Conservation (phyloP, 2,888 invertebrate species). For the Nomada hirtipes region DNA sequence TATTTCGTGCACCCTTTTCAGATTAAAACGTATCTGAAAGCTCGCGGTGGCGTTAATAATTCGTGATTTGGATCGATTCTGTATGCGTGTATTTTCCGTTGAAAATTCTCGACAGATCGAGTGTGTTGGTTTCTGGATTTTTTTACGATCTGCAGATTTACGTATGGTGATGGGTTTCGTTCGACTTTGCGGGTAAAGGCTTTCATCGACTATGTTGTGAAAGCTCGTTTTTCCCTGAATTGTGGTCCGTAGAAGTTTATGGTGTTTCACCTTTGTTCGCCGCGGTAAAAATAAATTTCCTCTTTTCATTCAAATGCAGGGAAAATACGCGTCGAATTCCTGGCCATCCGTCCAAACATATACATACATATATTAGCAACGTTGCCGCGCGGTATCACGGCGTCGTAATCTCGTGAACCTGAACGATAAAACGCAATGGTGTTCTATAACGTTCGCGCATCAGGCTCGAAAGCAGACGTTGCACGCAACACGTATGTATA, state of each 20-base stretch:
- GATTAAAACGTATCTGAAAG: constrained; percentile 40
- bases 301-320: no score
- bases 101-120: constrained; percentile 25
- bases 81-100: neutral
- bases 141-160: constrained; percentile 17
- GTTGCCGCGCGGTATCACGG: constrained; percentile 57
- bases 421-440: constrained; percentile 63
- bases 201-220: neutral
- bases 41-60: constrained; percentile 3
- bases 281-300: no score
- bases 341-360: constrained; percentile 15
- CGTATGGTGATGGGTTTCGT: neutral
- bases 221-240: no score
- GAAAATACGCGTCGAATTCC: neutral
- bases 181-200: no score
- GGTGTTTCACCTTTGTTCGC: no score
- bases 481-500: constrained; percentile 65
- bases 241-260: no score
- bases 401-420: constrained; percentile 62
- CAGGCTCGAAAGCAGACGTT: constrained; percentile 40
- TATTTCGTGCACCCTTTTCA: constrained; percentile 27
- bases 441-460: constrained; percentile 26
- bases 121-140: neutral
- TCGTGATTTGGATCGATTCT: constrained; percentile 25
- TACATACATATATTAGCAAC: constrained; percentile 45